A percentile compares a stretch with the other conserved stretches of the same genome.
phyloP scores from a whole-genome alignment of 2,797 vertebrate genomes.

The Xenopus petersii region DNA sequence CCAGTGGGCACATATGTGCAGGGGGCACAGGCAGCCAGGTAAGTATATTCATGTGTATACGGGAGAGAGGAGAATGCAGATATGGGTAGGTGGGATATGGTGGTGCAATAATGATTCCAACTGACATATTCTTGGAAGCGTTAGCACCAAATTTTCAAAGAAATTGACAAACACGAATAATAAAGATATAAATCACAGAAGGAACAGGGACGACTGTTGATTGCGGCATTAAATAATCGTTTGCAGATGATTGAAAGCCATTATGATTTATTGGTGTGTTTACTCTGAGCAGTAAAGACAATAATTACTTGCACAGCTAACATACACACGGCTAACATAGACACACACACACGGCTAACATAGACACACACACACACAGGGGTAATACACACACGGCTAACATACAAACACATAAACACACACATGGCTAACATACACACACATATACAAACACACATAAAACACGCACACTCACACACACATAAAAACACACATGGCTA shows the following conservation, averaged over 20 bases:
- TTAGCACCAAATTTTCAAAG: conserved; percentile 9
- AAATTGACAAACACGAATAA: conserved; percentile 33
- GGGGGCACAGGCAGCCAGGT: no score
- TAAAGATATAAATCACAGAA: conserved; percentile 20
- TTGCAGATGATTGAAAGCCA: conserved; percentile 25
- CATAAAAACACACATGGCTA: no score
- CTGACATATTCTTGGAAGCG: conserved; percentile 26
- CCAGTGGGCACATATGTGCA: no score
- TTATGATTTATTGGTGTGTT: conserved; percentile 17
- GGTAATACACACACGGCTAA: no score
- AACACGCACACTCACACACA: no score
- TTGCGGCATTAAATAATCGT: conserved; percentile 36
- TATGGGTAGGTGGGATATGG: neutral
- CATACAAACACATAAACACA: no score
- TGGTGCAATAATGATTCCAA: conserved; percentile 7
- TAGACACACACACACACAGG: no score
- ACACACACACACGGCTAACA: no score
- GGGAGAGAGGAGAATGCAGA: neutral
- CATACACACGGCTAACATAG: neutral
- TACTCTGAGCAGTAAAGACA: neutral
- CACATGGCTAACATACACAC: no score
- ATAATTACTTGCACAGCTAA: conserved; percentile 6
- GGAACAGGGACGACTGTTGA: conserved; percentile 22
- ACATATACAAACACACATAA: no score
- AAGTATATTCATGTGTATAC: no score